Percentiles rank a stretch among this genome's conserved stretches.
phyloP scores from a whole-genome alignment of 2,888 invertebrate genomes.

The Cloeon dipterum region DNA sequence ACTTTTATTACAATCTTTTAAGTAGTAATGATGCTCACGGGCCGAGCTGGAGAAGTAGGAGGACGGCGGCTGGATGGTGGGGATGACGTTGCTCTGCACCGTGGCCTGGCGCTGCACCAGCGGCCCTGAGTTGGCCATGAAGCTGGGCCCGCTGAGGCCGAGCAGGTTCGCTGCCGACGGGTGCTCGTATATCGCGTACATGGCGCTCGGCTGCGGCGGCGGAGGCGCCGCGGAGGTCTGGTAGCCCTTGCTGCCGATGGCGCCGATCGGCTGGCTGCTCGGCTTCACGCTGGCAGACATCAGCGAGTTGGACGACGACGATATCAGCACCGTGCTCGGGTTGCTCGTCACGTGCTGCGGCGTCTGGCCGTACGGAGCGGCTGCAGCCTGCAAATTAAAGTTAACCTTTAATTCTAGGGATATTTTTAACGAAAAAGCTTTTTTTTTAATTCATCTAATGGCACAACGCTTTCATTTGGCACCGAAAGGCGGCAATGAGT shows the following conservation, averaged over 20 bases:
- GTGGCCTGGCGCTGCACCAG: constrained; percentile 34
- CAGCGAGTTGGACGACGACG: constrained; percentile 64
- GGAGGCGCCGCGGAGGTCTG: constrained; percentile 31
- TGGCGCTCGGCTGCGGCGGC: constrained; percentile 31
- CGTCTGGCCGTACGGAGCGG: constrained; percentile 47
- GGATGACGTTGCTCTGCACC: constrained; percentile 22
- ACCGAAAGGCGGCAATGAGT: neutral
- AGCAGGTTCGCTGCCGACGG: constrained; percentile 18
- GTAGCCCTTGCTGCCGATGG: constrained; percentile 43
- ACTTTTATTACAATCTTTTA: constrained; percentile 13
- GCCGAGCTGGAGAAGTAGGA: constrained; percentile 27
- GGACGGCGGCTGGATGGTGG: constrained; percentile 23
- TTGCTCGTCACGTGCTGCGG: constrained; percentile 59
- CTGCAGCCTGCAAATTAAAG: constrained; percentile 15
- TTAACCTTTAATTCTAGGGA: no score
- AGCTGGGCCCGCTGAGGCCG: constrained; percentile 19
- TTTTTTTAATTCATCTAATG: neutral
- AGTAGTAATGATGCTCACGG: constrained; percentile 14
- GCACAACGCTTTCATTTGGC: neutral
- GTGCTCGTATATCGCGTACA: constrained; percentile 32
- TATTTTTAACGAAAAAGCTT: neutral
- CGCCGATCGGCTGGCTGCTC: constrained; percentile 57
- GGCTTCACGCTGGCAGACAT: constrained; percentile 77
- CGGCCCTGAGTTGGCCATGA: constrained; percentile 31
- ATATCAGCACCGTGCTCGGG: constrained; percentile 60